Conservation (phyloP, 2,113 vertebrate species). For the Monarcha castaneiventris region DNA sequence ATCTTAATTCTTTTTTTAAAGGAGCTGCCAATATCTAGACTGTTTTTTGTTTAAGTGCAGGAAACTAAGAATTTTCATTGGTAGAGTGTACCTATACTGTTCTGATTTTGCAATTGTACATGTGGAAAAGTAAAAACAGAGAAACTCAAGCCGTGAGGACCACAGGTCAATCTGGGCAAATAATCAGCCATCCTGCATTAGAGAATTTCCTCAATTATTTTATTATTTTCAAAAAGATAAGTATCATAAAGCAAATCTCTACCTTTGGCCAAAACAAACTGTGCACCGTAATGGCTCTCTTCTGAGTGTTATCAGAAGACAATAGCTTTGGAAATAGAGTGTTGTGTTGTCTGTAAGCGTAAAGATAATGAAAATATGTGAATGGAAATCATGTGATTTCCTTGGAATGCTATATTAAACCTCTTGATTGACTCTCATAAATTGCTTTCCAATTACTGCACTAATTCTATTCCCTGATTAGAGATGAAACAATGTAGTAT, state of each 20-base stretch:
- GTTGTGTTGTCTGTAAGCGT: background rate
- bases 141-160: background rate
- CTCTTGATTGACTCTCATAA: background rate
- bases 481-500: background rate
- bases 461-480: background rate
- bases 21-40: background rate
- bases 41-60: background rate
- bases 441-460: background rate
- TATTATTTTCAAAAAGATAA: background rate
- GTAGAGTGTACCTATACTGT: background rate
- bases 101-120: background rate
- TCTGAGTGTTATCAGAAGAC: background rate
- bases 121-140: background rate
- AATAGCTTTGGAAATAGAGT: background rate
- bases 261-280: background rate
- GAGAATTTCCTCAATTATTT: background rate
- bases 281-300: background rate
- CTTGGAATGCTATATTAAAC: background rate
- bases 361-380: conserved; percentile 32
- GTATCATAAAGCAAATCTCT: background rate
- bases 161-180: background rate
- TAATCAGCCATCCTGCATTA: background rate
- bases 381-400: conserved; percentile 19
- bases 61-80: background rate
- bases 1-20: background rate